Evolutionary conservation across 2,113 vertebrate genomes (phyloP), one percentile per base, ranked within the genome.

Genomic region (Neotoma lepida): DNA sequence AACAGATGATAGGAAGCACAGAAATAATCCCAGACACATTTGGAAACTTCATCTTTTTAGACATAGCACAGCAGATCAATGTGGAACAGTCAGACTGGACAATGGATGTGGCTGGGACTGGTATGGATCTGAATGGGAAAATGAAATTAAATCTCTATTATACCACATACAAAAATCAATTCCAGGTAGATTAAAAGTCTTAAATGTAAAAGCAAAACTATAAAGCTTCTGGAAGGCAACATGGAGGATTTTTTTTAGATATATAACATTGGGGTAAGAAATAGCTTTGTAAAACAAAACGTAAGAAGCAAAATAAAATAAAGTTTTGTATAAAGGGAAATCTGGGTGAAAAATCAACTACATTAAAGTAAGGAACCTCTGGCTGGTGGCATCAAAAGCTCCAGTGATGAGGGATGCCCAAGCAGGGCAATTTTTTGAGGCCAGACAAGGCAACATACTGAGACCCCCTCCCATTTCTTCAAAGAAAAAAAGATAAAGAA

Each of bases 241-340:
- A 64, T n/a, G 63, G 22, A 89, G 77, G 71, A 28, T 88, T 41
- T 44, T 76, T 93, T 85, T 26, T 33, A 15, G 2, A 66, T 85
- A 18, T 74, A 81, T 91, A 54, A 87, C 30, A 63, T 13, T 78
- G 24, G 51, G 13, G 35, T 89, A 81, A 81, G 85, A 30, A 82
- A 71, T 81, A 66, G 68, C 76, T 89, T 93, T 94, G 87, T 61
- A 78, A 91, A 91, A 87, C 51, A 89, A 95, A 81, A 77, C 70
- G 76, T 39, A 80, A 91, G 9, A n/a, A 6, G 28, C 41, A 35
- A 74, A 33, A 71, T 46, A 73, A 66, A 64, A 77, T 66, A 89
- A 89, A 84, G 28, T 26, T 88, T 86, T 41, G 35, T 41, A 61
- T 71, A 73, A 71, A 93, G n/a, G 68, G 9, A 93, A 91, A 66